Base-by-base conservation (phyloP, 2,113 vertebrate genomes). In the Pygoscelis antarcticus region DNA sequence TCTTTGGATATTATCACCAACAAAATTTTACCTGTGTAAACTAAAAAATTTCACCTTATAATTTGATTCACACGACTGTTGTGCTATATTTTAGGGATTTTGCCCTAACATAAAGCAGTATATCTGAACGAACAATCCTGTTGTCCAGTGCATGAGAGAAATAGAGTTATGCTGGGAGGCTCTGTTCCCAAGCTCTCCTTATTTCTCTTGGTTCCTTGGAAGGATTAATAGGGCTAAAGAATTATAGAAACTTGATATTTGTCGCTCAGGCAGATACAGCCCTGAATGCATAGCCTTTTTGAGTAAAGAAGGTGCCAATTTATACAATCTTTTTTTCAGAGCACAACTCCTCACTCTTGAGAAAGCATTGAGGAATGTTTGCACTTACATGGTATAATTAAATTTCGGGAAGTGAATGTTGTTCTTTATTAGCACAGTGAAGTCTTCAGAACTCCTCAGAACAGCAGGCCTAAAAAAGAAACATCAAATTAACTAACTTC, bases 371-470 rank as follows among this genome's bases (percentile, higher is more conserved):
- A 77, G 68, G 21, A 79, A 47, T 54, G 27, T 77, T 72, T 95
- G 69, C 51, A 95, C 98, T 99, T 96, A 98, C 98, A 71, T 74
- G 21, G 97, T 98, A 49, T 96, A 98, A 96, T 98, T 98, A 97
- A 99, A 99, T n/a, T 98, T 98, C 0, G 98, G 98, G 83, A 99
- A 99, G 13, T 98, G 81, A 47, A 99, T 97, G 49, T 98, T 99
- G 91, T 98, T 99, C 91, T 99, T 99, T 87, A 99, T 98, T 81
- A 99, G 97, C 55, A 99, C 98, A 0, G 99, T 99, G 96, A 99
- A 99, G 96, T 99, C 98, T 96, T 99, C 98, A 2, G 98, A 98
- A 26, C 98, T 98, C 36, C 87, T 97, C 89, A 99, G 90, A 96
- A 99, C 82, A 11, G 96, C 98, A 40, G 98, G 99, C 52, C 99